Evolutionary conservation across 2,113 vertebrate species (phyloP).

Genomic region (Edolisoma coerulescens): DNA sequence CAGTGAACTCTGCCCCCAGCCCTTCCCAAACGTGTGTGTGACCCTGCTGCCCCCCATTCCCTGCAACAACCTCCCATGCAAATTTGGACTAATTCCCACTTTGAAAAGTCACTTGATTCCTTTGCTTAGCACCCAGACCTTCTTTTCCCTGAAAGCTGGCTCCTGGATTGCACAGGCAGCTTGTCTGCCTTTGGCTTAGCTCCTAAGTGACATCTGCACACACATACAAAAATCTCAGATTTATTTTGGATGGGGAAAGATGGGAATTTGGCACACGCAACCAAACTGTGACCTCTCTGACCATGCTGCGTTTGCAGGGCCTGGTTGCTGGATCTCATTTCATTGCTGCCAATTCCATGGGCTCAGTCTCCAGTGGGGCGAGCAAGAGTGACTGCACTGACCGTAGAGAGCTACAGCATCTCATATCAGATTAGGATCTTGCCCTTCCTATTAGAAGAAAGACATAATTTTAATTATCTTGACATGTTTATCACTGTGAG

Average conservation of each 20-base stretch:
- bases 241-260: conserved; percentile 39
- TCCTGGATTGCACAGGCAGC: not conserved
- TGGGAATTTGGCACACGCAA: conserved; percentile 11
- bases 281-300: not conserved
- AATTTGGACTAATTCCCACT: not conserved
- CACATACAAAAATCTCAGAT: not conserved
- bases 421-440: conserved; percentile 1
- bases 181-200: not conserved
- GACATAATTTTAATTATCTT: conserved; percentile 41
- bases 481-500: conserved; percentile 43
- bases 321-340: not conserved
- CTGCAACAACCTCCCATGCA: not conserved
- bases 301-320: not conserved
- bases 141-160: not conserved
- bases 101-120: not conserved
- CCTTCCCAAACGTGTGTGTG: not conserved
- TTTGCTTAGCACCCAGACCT: not conserved
- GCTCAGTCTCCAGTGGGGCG: not conserved
- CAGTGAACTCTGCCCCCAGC: not conserved
- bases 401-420: not conserved
- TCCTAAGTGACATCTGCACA: not conserved
- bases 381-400: not conserved
- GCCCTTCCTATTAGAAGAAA: conserved; percentile 29
- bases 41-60: not conserved
- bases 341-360: not conserved